Conservation (phyloP, 2,888 invertebrate species). For the Campoletis raptor region DNA sequence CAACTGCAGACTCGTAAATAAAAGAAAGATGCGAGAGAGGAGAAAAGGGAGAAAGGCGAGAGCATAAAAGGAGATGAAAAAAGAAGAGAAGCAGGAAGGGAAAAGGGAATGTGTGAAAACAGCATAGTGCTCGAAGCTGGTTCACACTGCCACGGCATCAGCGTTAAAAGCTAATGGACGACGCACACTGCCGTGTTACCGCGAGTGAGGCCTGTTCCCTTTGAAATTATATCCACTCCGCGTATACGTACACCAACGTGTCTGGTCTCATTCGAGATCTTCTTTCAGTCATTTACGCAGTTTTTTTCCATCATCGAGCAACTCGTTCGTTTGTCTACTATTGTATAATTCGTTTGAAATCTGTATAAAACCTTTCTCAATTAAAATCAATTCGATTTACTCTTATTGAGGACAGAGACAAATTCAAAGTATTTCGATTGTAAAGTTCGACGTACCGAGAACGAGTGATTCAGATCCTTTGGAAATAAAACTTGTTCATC, state of each 20-base stretch:
- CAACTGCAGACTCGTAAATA: background rate
- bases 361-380: background rate
- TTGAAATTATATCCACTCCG: conserved; percentile 62
- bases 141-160: conserved; percentile 68
- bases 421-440: background rate
- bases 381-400: background rate
- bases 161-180: conserved; percentile 79
- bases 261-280: background rate
- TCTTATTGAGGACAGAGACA: background rate
- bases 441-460: background rate
- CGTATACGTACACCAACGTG: background rate
- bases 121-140: conserved; percentile 42
- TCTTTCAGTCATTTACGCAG: background rate
- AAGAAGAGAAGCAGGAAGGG: conserved; percentile 1
- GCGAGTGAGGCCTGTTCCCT: conserved; percentile 46
- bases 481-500: background rate
- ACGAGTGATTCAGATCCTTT: background rate
- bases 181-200: conserved; percentile 33
- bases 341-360: background rate
- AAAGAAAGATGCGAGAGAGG: background rate
- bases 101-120: conserved; percentile 40
- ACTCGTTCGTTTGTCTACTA: background rate
- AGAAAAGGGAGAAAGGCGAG: background rate
- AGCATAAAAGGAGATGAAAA: background rate
- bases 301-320: background rate